Percentiles rank a stretch among this genome's conserved stretches.
These are phyloP conservation scores for Muraenolepis orangiensis DNA, from an alignment of 2,797 vertebrate species.

Conservation along the genomic window DNA sequence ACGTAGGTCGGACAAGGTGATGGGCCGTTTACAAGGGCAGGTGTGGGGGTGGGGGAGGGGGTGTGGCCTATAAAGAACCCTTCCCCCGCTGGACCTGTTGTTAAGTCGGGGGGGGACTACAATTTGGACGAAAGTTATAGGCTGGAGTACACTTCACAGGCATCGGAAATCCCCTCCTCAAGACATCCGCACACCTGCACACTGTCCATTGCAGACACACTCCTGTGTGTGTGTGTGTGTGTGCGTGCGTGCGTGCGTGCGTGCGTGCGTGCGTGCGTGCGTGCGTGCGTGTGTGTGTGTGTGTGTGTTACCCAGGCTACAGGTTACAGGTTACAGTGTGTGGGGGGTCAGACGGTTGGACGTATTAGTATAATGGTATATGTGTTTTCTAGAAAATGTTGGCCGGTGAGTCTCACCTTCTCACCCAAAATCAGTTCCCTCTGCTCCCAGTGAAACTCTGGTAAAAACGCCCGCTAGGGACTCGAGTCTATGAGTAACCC, in stretches of 20 bases:
- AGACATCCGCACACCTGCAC: slow-evolving; percentile 58
- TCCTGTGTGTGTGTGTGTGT: slow-evolving; percentile 11
- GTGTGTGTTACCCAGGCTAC: background rate
- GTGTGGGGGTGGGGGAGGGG: slow-evolving; percentile 38
- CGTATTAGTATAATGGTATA: background rate
- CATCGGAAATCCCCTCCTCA: slow-evolving; percentile 54
- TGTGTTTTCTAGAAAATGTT: background rate
- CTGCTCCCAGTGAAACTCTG: background rate
- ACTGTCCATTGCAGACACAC: slow-evolving; percentile 45
- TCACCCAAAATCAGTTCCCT: background rate
- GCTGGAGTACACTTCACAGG: slow-evolving; percentile 38
- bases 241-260: slow-evolving; percentile 19
- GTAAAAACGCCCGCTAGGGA: background rate
- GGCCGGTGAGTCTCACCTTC: background rate
- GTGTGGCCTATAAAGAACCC: slow-evolving; percentile 41
- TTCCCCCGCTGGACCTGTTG: slow-evolving; percentile 38
- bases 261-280: background rate
- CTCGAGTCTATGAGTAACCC: background rate
- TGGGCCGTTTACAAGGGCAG: slow-evolving; percentile 45
- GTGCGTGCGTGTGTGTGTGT: background rate
- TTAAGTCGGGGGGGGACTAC: slow-evolving; percentile 33
- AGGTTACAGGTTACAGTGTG: no score
- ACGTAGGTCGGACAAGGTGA: slow-evolving; percentile 25
- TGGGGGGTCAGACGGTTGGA: background rate
- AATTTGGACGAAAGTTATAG: slow-evolving; percentile 27